These are phyloP conservation scores for Drosophila kokeensis DNA, from an alignment of 2,888 invertebrate genomes.

Conservation along the genomic window DNA sequence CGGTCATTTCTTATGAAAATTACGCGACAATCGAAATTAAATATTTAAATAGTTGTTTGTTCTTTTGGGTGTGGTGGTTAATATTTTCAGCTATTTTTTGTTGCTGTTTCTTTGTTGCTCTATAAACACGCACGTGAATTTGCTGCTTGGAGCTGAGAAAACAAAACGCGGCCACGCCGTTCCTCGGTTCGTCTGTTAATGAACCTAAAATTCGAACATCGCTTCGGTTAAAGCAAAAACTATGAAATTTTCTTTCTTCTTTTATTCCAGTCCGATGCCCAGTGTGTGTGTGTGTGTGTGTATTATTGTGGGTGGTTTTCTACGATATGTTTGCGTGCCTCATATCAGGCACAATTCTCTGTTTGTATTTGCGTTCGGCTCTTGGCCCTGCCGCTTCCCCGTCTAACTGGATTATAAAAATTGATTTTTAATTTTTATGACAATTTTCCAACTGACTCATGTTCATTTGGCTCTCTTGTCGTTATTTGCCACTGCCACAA, in stretches of 20 bases:
- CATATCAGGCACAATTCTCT: conserved; percentile 46
- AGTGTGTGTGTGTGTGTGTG: conserved; percentile 16
- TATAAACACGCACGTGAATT: conserved; percentile 44
- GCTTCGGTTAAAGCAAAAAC: conserved; percentile 77
- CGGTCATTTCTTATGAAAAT: conserved; percentile 29
- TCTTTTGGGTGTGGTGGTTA: not conserved
- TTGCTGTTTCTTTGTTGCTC: conserved; percentile 7
- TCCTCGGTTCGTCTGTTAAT: conserved; percentile 79
- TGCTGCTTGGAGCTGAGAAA: conserved; percentile 23
- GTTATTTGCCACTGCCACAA: conserved; percentile 20
- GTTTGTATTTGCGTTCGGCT: conserved; percentile 35
- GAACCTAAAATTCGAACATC: conserved; percentile 79
- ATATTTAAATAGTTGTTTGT: conserved; percentile 58
- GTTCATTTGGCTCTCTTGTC: conserved; percentile 12
- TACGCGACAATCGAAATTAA: conserved; percentile 50
- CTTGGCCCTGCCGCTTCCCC: conserved; percentile 37
- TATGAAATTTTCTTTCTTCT: conserved; percentile 75
- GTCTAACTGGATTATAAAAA: conserved; percentile 84
- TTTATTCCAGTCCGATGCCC: conserved; percentile 71
- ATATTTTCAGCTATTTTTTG: not conserved
- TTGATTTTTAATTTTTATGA: conserved; percentile 84
- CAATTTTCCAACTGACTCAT: conserved; percentile 77
- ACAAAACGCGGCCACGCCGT: conserved; percentile 72
- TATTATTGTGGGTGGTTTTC: conserved; percentile 36
- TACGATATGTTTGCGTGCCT: conserved; percentile 48